These are phyloP conservation scores for Leucoraja erinaceus DNA, from an alignment of 2,113 vertebrate species.

Conservation along the genomic window DNA sequence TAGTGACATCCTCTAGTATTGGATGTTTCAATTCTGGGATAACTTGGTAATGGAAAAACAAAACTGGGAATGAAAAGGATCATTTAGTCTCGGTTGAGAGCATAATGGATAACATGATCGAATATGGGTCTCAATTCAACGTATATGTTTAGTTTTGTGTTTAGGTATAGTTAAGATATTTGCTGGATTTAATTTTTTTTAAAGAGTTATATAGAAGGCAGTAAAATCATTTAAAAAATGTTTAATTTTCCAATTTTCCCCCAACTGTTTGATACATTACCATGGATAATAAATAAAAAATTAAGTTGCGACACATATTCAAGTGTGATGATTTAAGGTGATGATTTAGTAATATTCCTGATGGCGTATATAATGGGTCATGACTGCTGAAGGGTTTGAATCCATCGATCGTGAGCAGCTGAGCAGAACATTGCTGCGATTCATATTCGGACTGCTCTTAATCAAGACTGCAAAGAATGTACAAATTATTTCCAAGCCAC, in stretches of 20 bases:
- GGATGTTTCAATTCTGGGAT: too few species aligned
- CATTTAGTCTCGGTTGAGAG: not conserved
- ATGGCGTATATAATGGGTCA: not conserved
- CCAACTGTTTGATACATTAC: not conserved
- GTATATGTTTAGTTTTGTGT: not conserved
- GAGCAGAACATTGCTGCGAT: not conserved
- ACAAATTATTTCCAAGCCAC: not conserved
- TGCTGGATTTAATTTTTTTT: not conserved
- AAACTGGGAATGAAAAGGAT: not conserved
- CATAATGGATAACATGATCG: not conserved
- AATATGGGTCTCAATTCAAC: not conserved
- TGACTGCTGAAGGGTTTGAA: not conserved
- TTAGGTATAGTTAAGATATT: not conserved
- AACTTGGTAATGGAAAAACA: not conserved
- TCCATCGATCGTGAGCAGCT: not conserved
- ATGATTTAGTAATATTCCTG: not conserved
- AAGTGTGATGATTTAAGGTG: not conserved
- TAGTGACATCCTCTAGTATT: too few species aligned
- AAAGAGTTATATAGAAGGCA: too few species aligned
- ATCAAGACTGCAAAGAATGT: not conserved
- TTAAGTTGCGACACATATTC: not conserved
- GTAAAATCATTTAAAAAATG: not conserved
- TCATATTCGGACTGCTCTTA: not conserved
- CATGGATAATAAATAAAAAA: not conserved
- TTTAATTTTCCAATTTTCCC: not conserved